Evolutionary conservation across 2,113 vertebrate genomes (phyloP), one percentile per base, ranked within the genome.

Genomic region (Seriola quinqueradiata): DNA sequence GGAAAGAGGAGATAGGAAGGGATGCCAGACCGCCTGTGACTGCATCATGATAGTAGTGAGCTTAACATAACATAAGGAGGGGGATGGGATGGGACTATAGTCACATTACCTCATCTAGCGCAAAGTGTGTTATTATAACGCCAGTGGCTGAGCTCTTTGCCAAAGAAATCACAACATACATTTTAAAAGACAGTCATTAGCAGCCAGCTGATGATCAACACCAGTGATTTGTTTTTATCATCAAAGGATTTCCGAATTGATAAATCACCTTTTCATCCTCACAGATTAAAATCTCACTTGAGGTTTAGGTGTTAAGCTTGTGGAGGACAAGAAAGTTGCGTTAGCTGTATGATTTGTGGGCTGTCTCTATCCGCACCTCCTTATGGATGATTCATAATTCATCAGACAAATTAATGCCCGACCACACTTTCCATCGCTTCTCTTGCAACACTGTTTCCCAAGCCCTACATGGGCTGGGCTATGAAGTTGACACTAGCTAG

Each of bases 61-160:
- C 67, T 79, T 75, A 89, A 88, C 83, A 82, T 79, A 91, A 90
- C 87, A 89, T 87, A 85, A 55, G 55, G 84, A 83, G 92, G 92
- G 90, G 92, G 92, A 75, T 78, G 92, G 91, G 89, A 36, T 48
- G 71, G 61, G 61, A 80, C 81, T 12, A 28, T 28, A 44, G 79
- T 85, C 59, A 87, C 81, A 93, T 93, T 86, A 93, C 93, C 92
- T 92, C 93, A 91, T 93, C 88, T 71, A 82, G 54, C 42, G 32
- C 77, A 88, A 87, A 89, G 77, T 90, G 89, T 82, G 78, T 87
- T 91, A 82, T 90, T 64, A 78, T 75, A 79, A 83, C 46, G 75
- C 65, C 42, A 54, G 60, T 25, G 69, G 44, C 55, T 52, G 76
- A 83, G 77, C 72, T 70, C 28, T 60, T 34, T 61, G 75, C 23